phyloP scores from a whole-genome alignment of 2,797 vertebrate species.

The Helarctos malayanus region DNA sequence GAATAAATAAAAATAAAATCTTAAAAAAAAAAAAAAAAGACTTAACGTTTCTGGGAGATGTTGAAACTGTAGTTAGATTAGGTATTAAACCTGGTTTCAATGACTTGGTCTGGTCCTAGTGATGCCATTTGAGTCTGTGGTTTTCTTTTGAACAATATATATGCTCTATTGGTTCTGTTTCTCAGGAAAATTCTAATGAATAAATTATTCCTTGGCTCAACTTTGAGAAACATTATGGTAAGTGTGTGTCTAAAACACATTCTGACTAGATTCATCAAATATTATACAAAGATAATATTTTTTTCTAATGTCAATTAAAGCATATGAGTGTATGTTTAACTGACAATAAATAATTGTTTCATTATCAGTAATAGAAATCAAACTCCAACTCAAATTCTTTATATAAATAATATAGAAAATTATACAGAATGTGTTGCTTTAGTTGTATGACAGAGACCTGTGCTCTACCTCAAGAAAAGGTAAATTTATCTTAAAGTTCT shows the following conservation, averaged over 20 bases:
- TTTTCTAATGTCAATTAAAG: constrained; percentile 45
- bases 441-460: neutral
- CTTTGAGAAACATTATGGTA: neutral
- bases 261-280: constrained; percentile 17
- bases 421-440: neutral
- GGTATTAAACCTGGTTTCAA: neutral
- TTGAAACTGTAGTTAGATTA: neutral
- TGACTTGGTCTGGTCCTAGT: neutral
- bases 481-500: constrained; percentile 13
- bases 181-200: constrained; percentile 27
- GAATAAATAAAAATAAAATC: too few species aligned
- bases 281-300: neutral
- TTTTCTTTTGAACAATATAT: neutral
- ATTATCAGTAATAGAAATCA: constrained; percentile 14
- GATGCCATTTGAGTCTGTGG: neutral
- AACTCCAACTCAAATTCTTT: constrained; percentile 39
- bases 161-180: neutral
- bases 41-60: neutral
- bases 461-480: neutral
- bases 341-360: constrained; percentile 27
- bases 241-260: constrained; percentile 55
- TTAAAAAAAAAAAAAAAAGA: neutral
- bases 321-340: neutral
- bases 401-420: constrained; percentile 16
- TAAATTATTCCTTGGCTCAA: neutral